These are phyloP conservation scores for Ommatoiulus sabulosus DNA, from an alignment of 2,888 invertebrate species.

Conservation along the genomic window DNA sequence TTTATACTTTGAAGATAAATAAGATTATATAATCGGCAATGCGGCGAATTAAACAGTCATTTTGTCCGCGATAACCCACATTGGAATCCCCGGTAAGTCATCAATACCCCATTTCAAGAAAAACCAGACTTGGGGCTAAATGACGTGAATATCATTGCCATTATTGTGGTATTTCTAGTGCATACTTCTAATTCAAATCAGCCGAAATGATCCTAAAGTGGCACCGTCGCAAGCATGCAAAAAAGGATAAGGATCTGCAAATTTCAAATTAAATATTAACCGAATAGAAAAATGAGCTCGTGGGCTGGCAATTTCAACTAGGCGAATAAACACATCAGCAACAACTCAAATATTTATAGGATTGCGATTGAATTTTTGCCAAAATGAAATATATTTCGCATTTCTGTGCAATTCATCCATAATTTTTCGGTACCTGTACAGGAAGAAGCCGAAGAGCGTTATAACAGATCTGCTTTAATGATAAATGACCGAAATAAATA, in stretches of 20 bases:
- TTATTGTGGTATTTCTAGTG: too few relatives aligned
- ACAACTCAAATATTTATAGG: constrained; percentile 30
- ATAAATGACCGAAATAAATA: not conserved
- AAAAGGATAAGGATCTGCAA: constrained; percentile 7
- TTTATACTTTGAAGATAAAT: too few relatives aligned
- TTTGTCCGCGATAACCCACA: too few relatives aligned
- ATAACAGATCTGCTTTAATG: constrained; percentile 10
- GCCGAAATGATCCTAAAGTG: not conserved
- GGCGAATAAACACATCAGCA: not conserved
- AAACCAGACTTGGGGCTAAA: too few relatives aligned
- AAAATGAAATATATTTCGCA: not conserved
- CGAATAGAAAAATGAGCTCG: constrained; percentile 4
- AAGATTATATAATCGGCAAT: too few relatives aligned
- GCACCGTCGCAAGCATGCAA: not conserved
- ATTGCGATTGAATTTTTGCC: not conserved
- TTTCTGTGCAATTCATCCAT: not conserved
- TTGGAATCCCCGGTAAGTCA: too few relatives aligned
- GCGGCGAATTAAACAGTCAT: too few relatives aligned
- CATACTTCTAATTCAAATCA: too few relatives aligned
- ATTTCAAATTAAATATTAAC: constrained; percentile 19
- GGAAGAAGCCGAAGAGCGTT: not conserved
- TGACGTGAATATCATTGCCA: too few relatives aligned
- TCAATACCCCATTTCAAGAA: too few relatives aligned
- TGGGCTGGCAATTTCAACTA: not conserved
- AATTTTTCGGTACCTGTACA: not conserved